Base-by-base conservation (phyloP, 2,113 vertebrate genomes). In the Trematocara stigmaticum region DNA sequence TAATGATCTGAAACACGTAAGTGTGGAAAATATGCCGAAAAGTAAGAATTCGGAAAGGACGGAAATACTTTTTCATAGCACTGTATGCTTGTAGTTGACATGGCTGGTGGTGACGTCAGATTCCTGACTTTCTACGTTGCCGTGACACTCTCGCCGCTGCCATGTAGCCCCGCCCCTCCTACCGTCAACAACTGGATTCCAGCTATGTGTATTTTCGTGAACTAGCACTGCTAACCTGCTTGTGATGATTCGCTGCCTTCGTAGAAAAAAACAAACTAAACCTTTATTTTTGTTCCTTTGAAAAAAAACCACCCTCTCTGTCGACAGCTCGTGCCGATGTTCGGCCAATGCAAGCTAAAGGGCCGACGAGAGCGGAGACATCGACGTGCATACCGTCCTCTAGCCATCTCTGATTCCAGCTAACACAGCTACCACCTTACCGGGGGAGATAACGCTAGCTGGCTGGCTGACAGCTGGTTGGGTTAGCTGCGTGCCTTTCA, bases 161-260 rank as follows among this genome's bases (percentile, higher is more conserved):
- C 15, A 42, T 10, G 42, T 76, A 86, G 87, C 88, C 87, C 87
- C 94, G 92, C 94, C 95, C 84, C 71, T 82, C 82, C 57, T 11
- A 4, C 84, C 85, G 89, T 95, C 95, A 94, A 95, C 95, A 94
- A 94, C 94, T 92, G 92, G 92, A 93, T 88, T 69, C 83, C 66
- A 92, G 92, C 84, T 86, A 90, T 91, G 89, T 92, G 91, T 90
- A 85, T 90, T 93, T 92, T 92, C 85, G 38, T 29, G 81, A 83
- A 74, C 85, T 90, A 92, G 91, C 89, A 49, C 29, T 42, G 90
- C 84, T 93, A 90, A 89, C 83, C 38, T 23, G 86, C 84, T 86
- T 92, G 55, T 87, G 82, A 84, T 74, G 86, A 40, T 59, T 82
- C 59, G 29, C 42, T 84, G 52, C 35, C 31, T 23, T 71, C 29